phyloP scores from a whole-genome alignment of 2,888 invertebrate species.

The Antheraea yamamai region DNA sequence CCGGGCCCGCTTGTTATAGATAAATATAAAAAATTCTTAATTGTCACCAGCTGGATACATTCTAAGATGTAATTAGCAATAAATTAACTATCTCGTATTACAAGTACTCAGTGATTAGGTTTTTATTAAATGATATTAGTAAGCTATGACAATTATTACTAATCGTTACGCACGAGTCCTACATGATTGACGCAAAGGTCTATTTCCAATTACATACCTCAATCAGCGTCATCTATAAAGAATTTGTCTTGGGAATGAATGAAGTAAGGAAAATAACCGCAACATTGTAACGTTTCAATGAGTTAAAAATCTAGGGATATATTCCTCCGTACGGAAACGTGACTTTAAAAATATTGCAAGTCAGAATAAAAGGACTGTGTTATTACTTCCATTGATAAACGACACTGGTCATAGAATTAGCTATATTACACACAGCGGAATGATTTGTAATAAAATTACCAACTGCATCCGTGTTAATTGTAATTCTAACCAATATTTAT shows the following conservation, averaged over 20 bases:
- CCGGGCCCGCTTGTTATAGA: too few species aligned
- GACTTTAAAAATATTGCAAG: too few species aligned
- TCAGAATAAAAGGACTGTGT: too few species aligned
- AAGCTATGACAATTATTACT: not conserved
- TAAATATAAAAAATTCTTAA: not conserved
- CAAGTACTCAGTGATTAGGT: not conserved
- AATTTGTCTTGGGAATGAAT: not conserved
- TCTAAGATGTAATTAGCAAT: not conserved
- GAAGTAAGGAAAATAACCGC: not conserved
- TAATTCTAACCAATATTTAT: too few species aligned
- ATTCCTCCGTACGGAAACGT: not conserved
- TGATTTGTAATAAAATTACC: too few species aligned
- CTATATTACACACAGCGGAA: too few species aligned
- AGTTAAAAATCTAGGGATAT: not conserved
- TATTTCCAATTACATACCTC: slow-evolving; percentile 25
- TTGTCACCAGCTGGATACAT: not conserved
- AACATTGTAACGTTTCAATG: not conserved
- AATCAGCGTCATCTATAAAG: slow-evolving; percentile 8
- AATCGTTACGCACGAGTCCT: slow-evolving; percentile 1
- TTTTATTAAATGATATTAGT: not conserved
- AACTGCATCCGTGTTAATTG: too few species aligned
- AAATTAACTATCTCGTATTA: not conserved
- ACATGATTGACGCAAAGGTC: slow-evolving; percentile 16
- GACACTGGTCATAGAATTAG: too few species aligned
- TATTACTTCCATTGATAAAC: too few species aligned